Evolutionary conservation across 2,113 vertebrate genomes (phyloP), one percentile per base, ranked within the genome.

Genomic region (Prinia subflava): DNA sequence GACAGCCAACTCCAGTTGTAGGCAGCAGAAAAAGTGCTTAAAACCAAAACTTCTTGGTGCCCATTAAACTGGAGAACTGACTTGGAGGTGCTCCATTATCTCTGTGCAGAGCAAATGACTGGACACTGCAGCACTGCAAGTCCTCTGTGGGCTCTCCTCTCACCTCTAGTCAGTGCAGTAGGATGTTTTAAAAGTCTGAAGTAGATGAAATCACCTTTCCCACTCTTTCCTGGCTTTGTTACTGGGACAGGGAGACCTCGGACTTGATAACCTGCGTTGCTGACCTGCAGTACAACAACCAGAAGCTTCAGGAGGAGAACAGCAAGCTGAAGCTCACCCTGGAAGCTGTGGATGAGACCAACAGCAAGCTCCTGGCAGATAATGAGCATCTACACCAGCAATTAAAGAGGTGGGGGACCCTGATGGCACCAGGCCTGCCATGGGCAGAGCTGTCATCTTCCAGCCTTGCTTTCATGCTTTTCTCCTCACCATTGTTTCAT

Each of bases 301-400:
- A 98, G 63, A 99, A 98, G 53, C 97, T 99, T 28, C 98, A 98
- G 87, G 98, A 99, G n/a, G 98, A 99, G 95, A 98, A 98, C 30
- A 94, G 12, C 52, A 98, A 98, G 76, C 80, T 99, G 74, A 99
- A 99, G 89, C 90, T 98, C 90, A 96, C 96, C 1, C 63, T 98
- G 77, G 99, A 99, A 91, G 85, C 91, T 57, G 95, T 98, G 95
- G 99, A 99, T 80, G 99, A 99, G 57, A 65, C 97, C 81, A 99
- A 98, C 87, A 98, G 97, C 62, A 98, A 97, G 47, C 97, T 99
- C 6, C 79, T 97, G 3, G 98, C 98, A 88, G 98, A 99, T 25
- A 98, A 98, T 1, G 97, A 98, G n/a, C 95, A 97, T 31, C 78
- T 99, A 12, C 87, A 5, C 39, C 95, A 85, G 35, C 98, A 98